A percentile compares a stretch with the other conserved stretches of the same genome.
Conservation (phyloP, 2,797 vertebrate species). For the Bradypodion ventrale region DNA sequence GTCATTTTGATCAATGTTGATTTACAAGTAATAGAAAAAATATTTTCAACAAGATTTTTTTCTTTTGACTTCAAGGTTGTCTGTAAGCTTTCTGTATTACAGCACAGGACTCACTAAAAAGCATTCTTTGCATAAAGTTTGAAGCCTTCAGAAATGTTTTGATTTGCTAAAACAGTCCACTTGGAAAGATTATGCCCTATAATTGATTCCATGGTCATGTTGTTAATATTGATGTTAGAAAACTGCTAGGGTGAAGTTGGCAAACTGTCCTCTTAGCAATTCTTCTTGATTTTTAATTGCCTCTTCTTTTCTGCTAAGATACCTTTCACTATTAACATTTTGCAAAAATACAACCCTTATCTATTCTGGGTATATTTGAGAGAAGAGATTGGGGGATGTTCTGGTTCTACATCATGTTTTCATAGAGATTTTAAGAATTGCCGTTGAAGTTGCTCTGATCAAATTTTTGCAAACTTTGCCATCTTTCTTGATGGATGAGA, state of each 20-base stretch:
- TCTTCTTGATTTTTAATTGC: constrained; percentile 12
- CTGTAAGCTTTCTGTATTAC: not conserved
- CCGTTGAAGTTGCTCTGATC: not conserved
- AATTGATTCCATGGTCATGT: not conserved
- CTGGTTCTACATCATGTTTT: not conserved
- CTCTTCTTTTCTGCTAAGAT: not conserved
- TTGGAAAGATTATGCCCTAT: not conserved
- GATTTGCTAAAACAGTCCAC: not conserved
- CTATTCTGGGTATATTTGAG: not conserved
- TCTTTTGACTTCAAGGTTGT: not conserved
- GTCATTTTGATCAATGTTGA: not conserved
- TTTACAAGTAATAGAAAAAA: not conserved
- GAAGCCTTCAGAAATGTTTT: not conserved
- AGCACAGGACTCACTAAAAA: not conserved
- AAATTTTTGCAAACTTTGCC: constrained; percentile 56
- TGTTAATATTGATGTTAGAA: not conserved
- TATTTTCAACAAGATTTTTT: constrained; percentile 33
- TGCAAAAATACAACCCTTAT: not conserved
- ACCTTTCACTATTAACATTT: not conserved
- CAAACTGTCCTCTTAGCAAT: not conserved
- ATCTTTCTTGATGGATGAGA: constrained; percentile 77
- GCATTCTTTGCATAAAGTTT: not conserved
- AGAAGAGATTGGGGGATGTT: not conserved
- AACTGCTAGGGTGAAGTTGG: not conserved
- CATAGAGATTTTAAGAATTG: constrained; percentile 16